These are phyloP conservation scores for Corapipo altera DNA, from an alignment of 2,113 vertebrate species.

Conservation along the genomic window DNA sequence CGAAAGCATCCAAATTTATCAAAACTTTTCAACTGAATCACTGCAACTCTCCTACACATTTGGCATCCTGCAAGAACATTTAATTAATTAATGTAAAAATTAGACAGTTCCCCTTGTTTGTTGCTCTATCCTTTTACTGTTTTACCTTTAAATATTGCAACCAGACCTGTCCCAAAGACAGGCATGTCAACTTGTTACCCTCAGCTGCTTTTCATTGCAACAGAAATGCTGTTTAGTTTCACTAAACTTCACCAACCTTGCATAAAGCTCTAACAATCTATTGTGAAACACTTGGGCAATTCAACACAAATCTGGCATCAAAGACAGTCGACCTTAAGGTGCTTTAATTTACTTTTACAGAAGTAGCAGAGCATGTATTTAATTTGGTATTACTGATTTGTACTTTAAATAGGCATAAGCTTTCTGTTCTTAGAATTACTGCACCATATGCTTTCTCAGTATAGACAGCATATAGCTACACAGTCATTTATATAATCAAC, in stretches of 20 bases:
- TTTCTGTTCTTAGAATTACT: background rate
- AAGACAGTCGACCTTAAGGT: background rate
- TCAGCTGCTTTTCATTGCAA: background rate
- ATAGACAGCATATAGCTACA: background rate
- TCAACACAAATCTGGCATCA: background rate
- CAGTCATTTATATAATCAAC: background rate
- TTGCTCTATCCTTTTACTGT: background rate
- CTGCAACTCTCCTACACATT: background rate
- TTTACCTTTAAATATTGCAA: background rate
- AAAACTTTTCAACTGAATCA: background rate
- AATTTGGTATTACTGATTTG: background rate
- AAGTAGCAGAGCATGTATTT: background rate
- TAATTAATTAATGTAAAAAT: background rate
- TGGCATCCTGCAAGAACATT: background rate
- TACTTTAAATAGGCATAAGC: background rate
- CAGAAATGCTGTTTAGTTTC: background rate
- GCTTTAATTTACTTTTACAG: background rate
- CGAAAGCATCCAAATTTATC: background rate
- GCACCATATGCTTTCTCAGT: background rate
- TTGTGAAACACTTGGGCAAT: background rate
- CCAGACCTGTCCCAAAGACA: background rate
- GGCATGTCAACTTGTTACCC: no score
- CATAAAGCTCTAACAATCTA: background rate
- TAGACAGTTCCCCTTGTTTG: background rate
- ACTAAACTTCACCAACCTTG: background rate